Evolutionary conservation across 1,140 invertebrate species (phyloP).

Genomic region (Lycorma delicatula): DNA sequence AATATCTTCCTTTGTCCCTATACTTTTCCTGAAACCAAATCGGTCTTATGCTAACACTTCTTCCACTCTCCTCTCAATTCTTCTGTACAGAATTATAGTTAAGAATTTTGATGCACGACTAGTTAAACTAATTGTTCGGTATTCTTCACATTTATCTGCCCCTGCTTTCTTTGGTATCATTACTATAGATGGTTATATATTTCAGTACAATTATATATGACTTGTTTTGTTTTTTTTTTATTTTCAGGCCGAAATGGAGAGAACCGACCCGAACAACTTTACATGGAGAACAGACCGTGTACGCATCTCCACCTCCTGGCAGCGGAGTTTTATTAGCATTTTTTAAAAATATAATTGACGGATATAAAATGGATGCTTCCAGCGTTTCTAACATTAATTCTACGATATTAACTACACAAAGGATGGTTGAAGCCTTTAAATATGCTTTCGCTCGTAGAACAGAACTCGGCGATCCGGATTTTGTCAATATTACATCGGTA

Average conservation of each 20-base stretch:
- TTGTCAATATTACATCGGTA: conserved; percentile 55
- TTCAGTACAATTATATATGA: no score
- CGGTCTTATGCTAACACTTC: no score
- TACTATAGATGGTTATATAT: no score
- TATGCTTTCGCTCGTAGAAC: conserved; percentile 80
- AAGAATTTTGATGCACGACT: no score
- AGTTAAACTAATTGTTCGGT: no score
- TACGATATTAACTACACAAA: conserved; percentile 65
- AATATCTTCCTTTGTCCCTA: no score
- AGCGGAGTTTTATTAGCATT: conserved; percentile 70
- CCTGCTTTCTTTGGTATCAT: no score
- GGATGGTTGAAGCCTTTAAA: conserved; percentile 86
- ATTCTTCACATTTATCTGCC: no score
- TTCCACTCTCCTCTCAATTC: no score
- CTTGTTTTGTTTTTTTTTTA: no score
- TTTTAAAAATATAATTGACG: conserved; percentile 73
- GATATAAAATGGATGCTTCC: conserved; percentile 51
- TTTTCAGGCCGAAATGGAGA: conserved; percentile 55
- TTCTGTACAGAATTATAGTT: no score
- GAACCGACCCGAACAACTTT: conserved; percentile 50
- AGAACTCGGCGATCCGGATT: conserved; percentile 72
- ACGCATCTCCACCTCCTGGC: conserved; percentile 66
- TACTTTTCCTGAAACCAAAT: no score
- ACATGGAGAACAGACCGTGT: conserved; percentile 51
- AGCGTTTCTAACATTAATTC: conserved; percentile 45